These are phyloP conservation scores for Atractosteus spatula DNA, from an alignment of 2,113 vertebrate genomes.

Conservation along the genomic window DNA sequence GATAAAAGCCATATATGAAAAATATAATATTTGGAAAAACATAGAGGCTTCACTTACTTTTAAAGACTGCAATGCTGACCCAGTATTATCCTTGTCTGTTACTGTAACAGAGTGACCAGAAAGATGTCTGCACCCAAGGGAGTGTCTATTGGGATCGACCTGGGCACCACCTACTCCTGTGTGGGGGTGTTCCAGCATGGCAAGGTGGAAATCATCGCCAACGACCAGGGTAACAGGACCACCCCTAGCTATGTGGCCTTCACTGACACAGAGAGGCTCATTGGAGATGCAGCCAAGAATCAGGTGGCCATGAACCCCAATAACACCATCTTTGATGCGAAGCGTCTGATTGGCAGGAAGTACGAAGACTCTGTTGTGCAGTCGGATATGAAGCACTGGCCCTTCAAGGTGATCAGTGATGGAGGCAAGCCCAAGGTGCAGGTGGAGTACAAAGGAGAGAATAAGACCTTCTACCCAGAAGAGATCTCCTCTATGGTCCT, in stretches of 20 bases:
- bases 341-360: constrained; percentile 30
- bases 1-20: too few relatives aligned
- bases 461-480: constrained; percentile 26
- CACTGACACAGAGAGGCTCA: constrained; percentile 67
- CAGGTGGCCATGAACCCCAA: constrained; percentile 80
- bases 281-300: constrained; percentile 72
- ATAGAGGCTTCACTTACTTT: too few relatives aligned
- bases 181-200: constrained; percentile 90
- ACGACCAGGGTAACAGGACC: constrained; percentile 79
- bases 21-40: too few relatives aligned
- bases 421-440: constrained; percentile 30
- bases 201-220: constrained; percentile 97
- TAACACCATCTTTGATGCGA: constrained; percentile 72
- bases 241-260: constrained; percentile 75
- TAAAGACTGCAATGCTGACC: too few relatives aligned
- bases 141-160: constrained; percentile 22
- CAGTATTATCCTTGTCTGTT: too few relatives aligned
- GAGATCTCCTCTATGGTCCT: constrained; percentile 38
- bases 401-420: constrained; percentile 28
- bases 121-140: constrained; percentile 18
- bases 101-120: background rate
- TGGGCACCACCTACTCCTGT: too few relatives aligned
- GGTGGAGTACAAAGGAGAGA: constrained; percentile 32
- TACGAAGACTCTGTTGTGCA: constrained; percentile 26
- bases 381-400: constrained; percentile 35